Percentiles rank a stretch among this genome's conserved stretches.
Evolutionary conservation across 1,140 invertebrate species (phyloP).

Genomic region (Sycobia sp.): DNA sequence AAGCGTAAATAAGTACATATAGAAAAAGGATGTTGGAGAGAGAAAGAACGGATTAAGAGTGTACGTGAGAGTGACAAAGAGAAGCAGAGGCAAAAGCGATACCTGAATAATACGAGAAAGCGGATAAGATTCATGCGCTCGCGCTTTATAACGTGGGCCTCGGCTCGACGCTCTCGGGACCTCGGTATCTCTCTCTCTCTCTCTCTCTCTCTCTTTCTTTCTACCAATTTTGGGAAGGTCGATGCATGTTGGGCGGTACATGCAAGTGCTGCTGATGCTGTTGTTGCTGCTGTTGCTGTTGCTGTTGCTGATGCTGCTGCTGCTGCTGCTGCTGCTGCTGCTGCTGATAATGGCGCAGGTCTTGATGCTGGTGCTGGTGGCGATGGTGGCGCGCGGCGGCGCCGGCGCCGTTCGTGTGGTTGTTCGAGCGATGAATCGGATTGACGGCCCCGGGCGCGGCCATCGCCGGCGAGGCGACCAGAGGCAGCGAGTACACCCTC

Average conservation of each 20-base stretch:
- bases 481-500: slow-evolving; percentile 65
- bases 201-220: slow-evolving; percentile 36
- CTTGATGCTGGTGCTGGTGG: slow-evolving; percentile 36
- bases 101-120: slow-evolving; percentile 33
- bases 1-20: no score
- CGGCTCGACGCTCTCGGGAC: slow-evolving; percentile 48
- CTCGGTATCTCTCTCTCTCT: neutral
- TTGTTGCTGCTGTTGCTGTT: slow-evolving; percentile 38
- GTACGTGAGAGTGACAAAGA: slow-evolving; percentile 24
- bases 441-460: slow-evolving; percentile 47
- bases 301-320: no score
- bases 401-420: slow-evolving; percentile 56
- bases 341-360: slow-evolving; percentile 6
- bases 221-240: slow-evolving; percentile 58
- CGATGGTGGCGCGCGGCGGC: slow-evolving; percentile 32
- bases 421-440: slow-evolving; percentile 59
- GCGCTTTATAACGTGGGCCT: slow-evolving; percentile 33
- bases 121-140: slow-evolving; percentile 35
- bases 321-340: slow-evolving; percentile 41
- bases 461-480: slow-evolving; percentile 54
- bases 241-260: slow-evolving; percentile 55
- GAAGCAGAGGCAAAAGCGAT: slow-evolving; percentile 28
- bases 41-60: no score
- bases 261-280: slow-evolving; percentile 53
- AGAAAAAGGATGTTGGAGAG: no score